Evolutionary conservation across 2,797 vertebrate genomes (phyloP).

Genomic region (Notoglanidium macrostoma): DNA sequence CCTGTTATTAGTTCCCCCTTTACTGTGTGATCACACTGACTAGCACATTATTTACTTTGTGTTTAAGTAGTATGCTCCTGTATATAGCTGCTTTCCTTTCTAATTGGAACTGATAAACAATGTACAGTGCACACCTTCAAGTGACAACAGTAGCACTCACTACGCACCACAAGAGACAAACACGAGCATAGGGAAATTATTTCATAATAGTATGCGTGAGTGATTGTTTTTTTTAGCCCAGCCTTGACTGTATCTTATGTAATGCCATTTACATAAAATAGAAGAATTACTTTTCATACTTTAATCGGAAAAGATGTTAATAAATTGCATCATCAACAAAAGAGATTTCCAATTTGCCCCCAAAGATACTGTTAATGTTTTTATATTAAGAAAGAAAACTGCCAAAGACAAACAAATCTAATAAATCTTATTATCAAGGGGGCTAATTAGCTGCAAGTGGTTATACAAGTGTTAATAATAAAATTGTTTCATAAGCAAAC

Average conservation of each 20-base stretch:
- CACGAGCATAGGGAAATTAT: background rate
- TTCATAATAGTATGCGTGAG: background rate
- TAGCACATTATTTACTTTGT: background rate
- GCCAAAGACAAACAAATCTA: background rate
- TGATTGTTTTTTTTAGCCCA: background rate
- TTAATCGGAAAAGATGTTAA: background rate
- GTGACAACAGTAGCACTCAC: background rate
- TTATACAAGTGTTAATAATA: conserved; percentile 24
- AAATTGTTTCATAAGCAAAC: conserved; percentile 14
- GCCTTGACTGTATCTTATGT: background rate
- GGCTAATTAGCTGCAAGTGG: conserved; percentile 9
- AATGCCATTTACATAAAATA: background rate
- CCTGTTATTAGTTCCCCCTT: background rate
- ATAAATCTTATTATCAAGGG: conserved; percentile 13
- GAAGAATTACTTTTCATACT: background rate
- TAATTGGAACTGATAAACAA: background rate
- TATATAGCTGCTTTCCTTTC: background rate
- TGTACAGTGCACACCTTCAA: background rate
- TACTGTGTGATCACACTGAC: background rate
- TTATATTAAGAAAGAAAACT: background rate
- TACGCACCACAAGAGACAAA: background rate
- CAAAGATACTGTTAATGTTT: background rate
- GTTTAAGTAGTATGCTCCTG: background rate
- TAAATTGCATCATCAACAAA: background rate
- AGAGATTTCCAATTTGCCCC: background rate